phyloP scores from a whole-genome alignment of 2,113 vertebrate genomes.

The Scomber colias region DNA sequence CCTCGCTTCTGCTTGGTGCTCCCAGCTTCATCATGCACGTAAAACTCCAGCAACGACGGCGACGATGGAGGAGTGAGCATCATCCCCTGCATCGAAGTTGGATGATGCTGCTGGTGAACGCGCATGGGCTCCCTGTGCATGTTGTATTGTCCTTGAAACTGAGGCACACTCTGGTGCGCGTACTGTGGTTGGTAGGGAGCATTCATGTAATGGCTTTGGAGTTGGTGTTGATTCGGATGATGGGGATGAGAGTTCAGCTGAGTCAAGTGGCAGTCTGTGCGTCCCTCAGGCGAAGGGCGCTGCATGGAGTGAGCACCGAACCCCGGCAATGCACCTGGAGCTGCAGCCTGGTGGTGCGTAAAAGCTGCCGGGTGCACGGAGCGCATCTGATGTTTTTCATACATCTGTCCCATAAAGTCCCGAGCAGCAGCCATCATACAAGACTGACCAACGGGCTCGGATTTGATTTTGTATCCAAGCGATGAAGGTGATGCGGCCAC shows the following conservation, averaged over 20 bases:
- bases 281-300: conserved; percentile 59
- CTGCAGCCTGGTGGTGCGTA: conserved; percentile 66
- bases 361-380: conserved; percentile 67
- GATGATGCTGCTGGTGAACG: conserved; percentile 77
- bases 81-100: conserved; percentile 82
- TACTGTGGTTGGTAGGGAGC: conserved; percentile 84
- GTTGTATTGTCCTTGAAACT: conserved; percentile 88
- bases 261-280: conserved; percentile 77
- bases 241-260: conserved; percentile 75
- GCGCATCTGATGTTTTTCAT: conserved; percentile 79
- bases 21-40: conserved; percentile 84
- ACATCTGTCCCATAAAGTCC: conserved; percentile 81
- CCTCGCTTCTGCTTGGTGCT: conserved; percentile 88
- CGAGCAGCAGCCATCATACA: conserved; percentile 85
- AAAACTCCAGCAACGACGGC: conserved; percentile 90
- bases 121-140: conserved; percentile 85
- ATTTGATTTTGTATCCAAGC: conserved; percentile 89
- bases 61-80: conserved; percentile 92
- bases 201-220: conserved; percentile 76
- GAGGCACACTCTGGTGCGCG: conserved; percentile 71
- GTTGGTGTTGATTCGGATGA: conserved; percentile 56
- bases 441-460: conserved; percentile 85
- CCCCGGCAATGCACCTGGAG: conserved; percentile 44
- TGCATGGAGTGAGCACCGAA: conserved; percentile 77
- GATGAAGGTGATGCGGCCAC: conserved; percentile 37